These are phyloP conservation scores for Varroa destructor DNA, from an alignment of 1,140 invertebrate species.

Conservation along the genomic window DNA sequence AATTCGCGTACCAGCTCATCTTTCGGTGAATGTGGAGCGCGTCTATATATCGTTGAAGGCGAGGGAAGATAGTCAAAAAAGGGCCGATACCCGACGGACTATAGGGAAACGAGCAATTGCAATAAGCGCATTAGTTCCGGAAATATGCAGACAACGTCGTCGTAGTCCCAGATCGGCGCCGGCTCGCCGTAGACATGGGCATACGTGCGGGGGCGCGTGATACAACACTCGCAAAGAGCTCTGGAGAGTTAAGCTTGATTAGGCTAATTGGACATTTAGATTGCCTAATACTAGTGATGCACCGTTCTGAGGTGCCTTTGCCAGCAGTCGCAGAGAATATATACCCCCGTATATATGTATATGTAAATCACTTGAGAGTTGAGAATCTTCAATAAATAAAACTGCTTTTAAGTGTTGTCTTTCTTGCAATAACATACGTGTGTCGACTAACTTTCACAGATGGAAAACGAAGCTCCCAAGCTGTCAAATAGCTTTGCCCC, in stretches of 20 bases:
- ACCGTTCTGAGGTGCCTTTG: background rate
- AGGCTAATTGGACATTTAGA: conserved; percentile 3
- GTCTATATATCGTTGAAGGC: too few relatives aligned
- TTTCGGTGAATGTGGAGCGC: too few relatives aligned
- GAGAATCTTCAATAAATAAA: background rate
- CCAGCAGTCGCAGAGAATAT: background rate
- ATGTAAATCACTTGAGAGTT: too few relatives aligned
- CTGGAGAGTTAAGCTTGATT: conserved; percentile 2
- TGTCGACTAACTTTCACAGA: too few relatives aligned
- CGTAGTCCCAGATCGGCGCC: background rate
- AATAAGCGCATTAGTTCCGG: conserved; percentile 16
- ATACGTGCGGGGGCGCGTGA: too few relatives aligned
- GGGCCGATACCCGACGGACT: background rate
- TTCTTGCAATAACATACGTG: too few relatives aligned
- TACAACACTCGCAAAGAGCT: too few relatives aligned
- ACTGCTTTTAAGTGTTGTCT: background rate
- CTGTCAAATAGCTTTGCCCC: too few relatives aligned
- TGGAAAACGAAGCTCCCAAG: too few relatives aligned
- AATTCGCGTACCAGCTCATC: too few relatives aligned
- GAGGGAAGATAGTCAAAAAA: background rate
- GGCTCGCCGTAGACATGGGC: too few relatives aligned
- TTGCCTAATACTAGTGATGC: background rate
- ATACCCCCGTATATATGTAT: background rate
- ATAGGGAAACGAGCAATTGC: conserved; percentile 8
- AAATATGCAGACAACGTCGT: conserved; percentile 14